Percentiles rank a stretch among this genome's conserved stretches.
These are phyloP conservation scores for Loxodonta africana DNA, from an alignment of 2,113 vertebrate species.

Conservation along the genomic window DNA sequence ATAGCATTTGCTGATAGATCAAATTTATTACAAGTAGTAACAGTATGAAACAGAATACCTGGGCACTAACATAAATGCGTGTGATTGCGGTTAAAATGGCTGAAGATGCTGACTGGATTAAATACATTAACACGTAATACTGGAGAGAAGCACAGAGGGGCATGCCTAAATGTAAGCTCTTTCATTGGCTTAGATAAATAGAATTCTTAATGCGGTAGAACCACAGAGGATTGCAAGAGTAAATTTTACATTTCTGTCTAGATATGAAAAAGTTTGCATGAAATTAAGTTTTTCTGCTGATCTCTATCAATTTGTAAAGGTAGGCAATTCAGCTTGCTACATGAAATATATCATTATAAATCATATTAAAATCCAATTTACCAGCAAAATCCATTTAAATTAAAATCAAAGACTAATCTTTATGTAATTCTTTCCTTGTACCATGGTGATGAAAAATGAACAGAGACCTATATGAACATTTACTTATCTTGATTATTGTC, in stretches of 20 bases:
- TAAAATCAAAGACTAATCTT: constrained; percentile 88
- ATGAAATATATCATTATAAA: constrained; percentile 87
- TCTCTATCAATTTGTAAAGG: constrained; percentile 89
- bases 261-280: constrained; percentile 88
- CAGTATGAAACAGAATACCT: background rate
- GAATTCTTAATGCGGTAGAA: constrained; percentile 78
- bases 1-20: constrained; percentile 17
- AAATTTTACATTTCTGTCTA: constrained; percentile 85
- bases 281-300: constrained; percentile 89
- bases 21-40: constrained; percentile 1
- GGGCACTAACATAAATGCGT: background rate
- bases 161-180: constrained; percentile 55
- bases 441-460: constrained; percentile 83
- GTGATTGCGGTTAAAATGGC: background rate
- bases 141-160: constrained; percentile 43
- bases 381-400: constrained; percentile 89
- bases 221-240: constrained; percentile 81
- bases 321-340: constrained; percentile 84
- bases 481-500: constrained; percentile 78
- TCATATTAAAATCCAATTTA: constrained; percentile 90
- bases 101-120: constrained; percentile 59
- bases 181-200: constrained; percentile 82
- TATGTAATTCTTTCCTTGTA: constrained; percentile 73
- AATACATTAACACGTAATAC: constrained; percentile 53
- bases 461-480: constrained; percentile 69